Evolutionary conservation across 2,113 vertebrate genomes (phyloP), one percentile per base, ranked within the genome.

Genomic region (Tyto alba): DNA sequence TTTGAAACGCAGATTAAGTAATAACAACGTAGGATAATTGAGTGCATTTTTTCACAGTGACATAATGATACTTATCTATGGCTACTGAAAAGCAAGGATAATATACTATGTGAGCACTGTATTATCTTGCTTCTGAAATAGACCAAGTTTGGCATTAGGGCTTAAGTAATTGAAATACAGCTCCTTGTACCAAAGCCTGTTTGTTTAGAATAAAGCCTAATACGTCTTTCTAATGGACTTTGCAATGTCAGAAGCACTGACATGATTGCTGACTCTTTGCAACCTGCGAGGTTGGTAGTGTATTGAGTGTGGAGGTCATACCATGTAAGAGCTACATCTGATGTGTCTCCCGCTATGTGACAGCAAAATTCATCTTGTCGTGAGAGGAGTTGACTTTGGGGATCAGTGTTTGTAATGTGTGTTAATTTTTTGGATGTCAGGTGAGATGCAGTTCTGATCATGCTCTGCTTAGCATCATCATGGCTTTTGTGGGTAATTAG

Each of bases 1-100:
- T 88, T 88, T 93, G 91, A 97, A 98, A 97, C 94, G 81, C 96
- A 97, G 97, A 97, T 98, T 97, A 98, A 97, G 97, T 96, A 97
- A 97, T 97, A 96, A 96, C 92, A 95, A 88, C 67, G 75, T 66
- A 86, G 89, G 93, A 97, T 97, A 98, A 98, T 96, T 88, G 80
- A 91, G 95, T 60, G 64, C 97, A 97, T 97, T 98, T 98, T 98
- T 98, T 91, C 94, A 92, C 80, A 20, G 95, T 97, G 97, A 97
- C 96, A 97, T 96, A 97, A 90, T 76, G 96, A 98, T 97, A 68
- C 95, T 96, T 92, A 95, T 97, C 94, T 91, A 66, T 80, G 95
- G 96, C 97, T 97, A 94, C 94, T 94, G 96, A 84, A 95, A 94
- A 91, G 95, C 85, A 80, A 89, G 94, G 90, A 90, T 96, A 96